Evolutionary conservation across 2,888 invertebrate species (phyloP).

Genomic region (Stenolophus ochropezus): DNA sequence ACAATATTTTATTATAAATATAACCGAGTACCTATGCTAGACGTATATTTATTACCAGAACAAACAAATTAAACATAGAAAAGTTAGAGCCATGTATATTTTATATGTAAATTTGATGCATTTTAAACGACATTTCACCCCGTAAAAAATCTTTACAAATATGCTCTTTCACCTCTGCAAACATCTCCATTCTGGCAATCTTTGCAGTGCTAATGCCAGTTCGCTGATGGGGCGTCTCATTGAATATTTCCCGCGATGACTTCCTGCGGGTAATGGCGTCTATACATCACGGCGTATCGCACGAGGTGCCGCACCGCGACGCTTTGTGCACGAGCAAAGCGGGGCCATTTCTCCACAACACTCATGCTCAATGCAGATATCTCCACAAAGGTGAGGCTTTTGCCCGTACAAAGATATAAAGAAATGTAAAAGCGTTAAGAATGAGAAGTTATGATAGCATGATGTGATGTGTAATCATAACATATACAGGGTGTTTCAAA

Average conservation of each 20-base stretch:
- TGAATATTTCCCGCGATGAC: slow-evolving; percentile 50
- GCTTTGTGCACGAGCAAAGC: slow-evolving; percentile 23
- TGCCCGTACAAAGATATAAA: neutral
- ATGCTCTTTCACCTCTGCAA: neutral
- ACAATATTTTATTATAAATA: too few species aligned
- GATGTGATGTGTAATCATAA: neutral
- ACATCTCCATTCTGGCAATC: neutral
- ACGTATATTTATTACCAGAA: too few species aligned
- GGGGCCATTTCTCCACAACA: slow-evolving; percentile 31
- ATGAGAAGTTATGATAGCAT: neutral
- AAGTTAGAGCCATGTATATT: too few species aligned
- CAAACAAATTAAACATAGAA: too few species aligned
- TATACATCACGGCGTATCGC: slow-evolving; percentile 31
- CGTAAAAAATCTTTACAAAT: neutral
- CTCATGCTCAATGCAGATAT: slow-evolving; percentile 9
- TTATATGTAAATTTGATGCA: too few species aligned
- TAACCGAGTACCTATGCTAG: too few species aligned
- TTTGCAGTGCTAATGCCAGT: slow-evolving; percentile 2
- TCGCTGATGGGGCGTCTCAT: slow-evolving; percentile 27
- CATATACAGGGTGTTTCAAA: neutral
- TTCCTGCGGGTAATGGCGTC: slow-evolving; percentile 47
- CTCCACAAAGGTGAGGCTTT: neutral
- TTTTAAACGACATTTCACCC: neutral
- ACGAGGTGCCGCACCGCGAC: slow-evolving; percentile 8
- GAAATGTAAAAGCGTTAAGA: neutral